Conservation (phyloP, 2,888 invertebrate species). For the Lithosia quadra region DNA sequence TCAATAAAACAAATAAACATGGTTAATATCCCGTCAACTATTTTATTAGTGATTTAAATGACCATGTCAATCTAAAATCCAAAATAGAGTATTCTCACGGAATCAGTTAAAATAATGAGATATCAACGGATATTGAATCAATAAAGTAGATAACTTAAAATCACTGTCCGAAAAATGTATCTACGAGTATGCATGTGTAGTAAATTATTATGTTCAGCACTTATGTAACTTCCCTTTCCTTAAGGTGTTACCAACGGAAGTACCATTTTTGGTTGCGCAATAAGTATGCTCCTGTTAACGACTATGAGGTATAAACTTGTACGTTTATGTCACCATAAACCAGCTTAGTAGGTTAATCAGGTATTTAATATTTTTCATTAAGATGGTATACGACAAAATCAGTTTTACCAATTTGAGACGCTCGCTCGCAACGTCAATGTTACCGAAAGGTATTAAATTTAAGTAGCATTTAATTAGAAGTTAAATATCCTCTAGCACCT, state of each 20-base stretch:
- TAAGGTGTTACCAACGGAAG: not conserved
- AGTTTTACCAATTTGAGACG: conserved; percentile 33
- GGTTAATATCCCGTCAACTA: too few species aligned
- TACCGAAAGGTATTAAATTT: conserved; percentile 22
- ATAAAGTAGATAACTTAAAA: not conserved
- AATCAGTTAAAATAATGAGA: not conserved
- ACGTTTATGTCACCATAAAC: conserved; percentile 25
- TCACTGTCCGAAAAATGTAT: not conserved
- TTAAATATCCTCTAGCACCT: not conserved
- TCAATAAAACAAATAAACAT: too few species aligned
- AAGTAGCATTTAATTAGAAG: conserved; percentile 28
- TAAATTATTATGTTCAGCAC: not conserved
- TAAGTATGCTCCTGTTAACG: not conserved
- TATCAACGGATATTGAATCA: not conserved
- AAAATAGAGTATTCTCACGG: not conserved
- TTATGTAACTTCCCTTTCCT: not conserved
- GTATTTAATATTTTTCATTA: conserved; percentile 44
- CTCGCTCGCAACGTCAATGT: conserved; percentile 13
- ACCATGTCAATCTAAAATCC: too few species aligned
- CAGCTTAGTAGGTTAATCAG: conserved; percentile 38
- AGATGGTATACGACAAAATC: conserved; percentile 31
- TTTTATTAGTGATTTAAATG: too few species aligned
- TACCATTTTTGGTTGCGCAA: not conserved
- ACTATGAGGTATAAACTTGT: conserved; percentile 6
- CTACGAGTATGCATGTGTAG: not conserved